phyloP scores from a whole-genome alignment of 2,113 vertebrate genomes.

The Bambusicola thoracicus region DNA sequence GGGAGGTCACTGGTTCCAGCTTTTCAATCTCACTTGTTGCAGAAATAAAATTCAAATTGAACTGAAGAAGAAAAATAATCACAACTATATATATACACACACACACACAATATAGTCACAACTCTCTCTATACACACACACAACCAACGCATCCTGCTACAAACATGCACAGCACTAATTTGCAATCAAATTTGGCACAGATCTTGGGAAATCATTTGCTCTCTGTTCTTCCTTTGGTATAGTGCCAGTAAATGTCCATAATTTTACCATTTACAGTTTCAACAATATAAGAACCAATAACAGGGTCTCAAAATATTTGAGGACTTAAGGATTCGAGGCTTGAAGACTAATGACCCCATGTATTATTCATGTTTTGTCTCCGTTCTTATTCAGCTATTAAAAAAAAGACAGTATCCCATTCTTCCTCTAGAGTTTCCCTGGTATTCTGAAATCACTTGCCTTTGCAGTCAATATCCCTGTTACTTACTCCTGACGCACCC shows the following conservation, averaged over 20 bases:
- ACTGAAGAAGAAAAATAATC: neutral
- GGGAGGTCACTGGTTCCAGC: neutral
- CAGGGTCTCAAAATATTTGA: neutral
- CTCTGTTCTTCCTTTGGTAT: neutral
- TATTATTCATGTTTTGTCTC: neutral
- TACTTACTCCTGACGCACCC: neutral
- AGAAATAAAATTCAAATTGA: neutral
- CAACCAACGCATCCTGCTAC: neutral
- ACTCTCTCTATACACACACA: neutral
- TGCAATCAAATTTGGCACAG: neutral
- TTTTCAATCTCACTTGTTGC: neutral
- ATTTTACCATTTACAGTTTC: neutral
- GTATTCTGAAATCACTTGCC: neutral
- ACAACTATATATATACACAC: neutral
- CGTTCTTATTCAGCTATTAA: neutral
- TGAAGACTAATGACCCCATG: neutral
- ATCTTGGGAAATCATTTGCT: neutral
- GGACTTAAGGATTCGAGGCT: too few relatives aligned
- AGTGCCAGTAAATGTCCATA: neutral
- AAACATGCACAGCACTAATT: neutral
- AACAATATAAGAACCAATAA: neutral
- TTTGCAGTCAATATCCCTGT: neutral
- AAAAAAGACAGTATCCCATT: neutral
- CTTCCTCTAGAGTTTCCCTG: neutral
- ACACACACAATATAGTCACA: neutral